phyloP scores from a whole-genome alignment of 2,113 vertebrate species.

The Chaetodon trifascialis region DNA sequence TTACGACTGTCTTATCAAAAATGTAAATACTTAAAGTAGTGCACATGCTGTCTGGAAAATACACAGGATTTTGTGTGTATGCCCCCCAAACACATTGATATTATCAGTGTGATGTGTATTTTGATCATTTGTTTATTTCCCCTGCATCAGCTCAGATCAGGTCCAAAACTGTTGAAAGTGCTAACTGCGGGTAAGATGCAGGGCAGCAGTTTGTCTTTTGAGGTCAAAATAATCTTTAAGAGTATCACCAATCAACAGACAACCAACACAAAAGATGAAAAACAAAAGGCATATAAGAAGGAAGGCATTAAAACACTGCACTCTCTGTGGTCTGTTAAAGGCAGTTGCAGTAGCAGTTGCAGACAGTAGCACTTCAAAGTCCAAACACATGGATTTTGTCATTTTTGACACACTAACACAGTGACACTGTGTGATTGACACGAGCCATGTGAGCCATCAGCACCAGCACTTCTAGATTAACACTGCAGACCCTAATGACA shows the following conservation, averaged over 20 bases:
- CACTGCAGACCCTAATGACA: slow-evolving; percentile 13
- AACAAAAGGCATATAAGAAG: not conserved
- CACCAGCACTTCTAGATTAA: not conserved
- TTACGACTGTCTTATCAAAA: not conserved
- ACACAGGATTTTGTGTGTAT: not conserved
- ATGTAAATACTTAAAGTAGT: not conserved
- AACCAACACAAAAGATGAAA: not conserved
- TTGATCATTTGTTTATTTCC: not conserved
- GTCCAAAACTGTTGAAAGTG: not conserved
- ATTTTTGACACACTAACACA: not conserved
- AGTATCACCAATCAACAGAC: not conserved
- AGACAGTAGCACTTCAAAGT: not conserved
- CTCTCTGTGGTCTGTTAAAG: not conserved
- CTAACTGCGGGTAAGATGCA: too few species aligned
- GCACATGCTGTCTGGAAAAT: not conserved
- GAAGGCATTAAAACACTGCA: not conserved
- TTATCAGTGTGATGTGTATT: not conserved
- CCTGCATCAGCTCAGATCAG: not conserved
- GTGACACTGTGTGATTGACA: not conserved
- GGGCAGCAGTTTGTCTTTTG: not conserved
- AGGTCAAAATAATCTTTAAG: not conserved
- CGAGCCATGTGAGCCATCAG: not conserved
- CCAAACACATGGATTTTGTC: not conserved
- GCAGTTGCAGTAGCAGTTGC: not conserved
- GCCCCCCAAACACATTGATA: too few species aligned